Evolutionary conservation across 2,113 vertebrate genomes (phyloP), one percentile per base, ranked within the genome.

Genomic region (Ursus arctos): DNA sequence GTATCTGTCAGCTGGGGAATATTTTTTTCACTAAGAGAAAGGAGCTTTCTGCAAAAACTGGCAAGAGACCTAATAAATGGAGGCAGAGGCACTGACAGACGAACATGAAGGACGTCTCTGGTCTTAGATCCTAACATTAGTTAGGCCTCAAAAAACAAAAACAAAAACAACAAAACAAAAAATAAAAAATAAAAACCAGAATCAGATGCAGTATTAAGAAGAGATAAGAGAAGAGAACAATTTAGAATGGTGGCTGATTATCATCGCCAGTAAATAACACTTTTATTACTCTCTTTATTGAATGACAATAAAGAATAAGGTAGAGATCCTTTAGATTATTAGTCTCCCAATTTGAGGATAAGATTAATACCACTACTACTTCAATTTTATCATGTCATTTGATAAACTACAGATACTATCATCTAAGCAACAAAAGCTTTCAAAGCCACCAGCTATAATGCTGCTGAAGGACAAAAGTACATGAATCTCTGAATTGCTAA

Each of bases 21-120:
- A 40, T 77, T 76, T 97, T 88, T 97, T 57, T 94, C 47, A 89
- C 28, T 88, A 89, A 69, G 28, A 26, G 49, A 72, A 96, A 89
- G 57, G 40, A 90, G 53, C 7, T 72, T 40, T 69, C 80, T 55
- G 36, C 4, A 87, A 87, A 96, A 93, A 26, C 21, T 57, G 19
- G 26, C n/a, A 79, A 91, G 12, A 83, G 76, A 79, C 69, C 79
- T 15, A 94, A 61, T 22, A 57, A 14, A 81, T 43, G 6, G 22
- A 61, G 21, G 6, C 57, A 92, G 36, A 81, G 9, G 24, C 88
- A 4, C 74, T 59, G 33, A 92, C 12, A 91, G 47, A 83, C 8
- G 26, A 96, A 33, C 7, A 69, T 14, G 33, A 85, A 91, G 40
- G 7, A 71, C 88, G 6, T 31, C n/a, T 85, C 76, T 85, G n/a